A percentile compares a stretch with the other conserved stretches of the same genome.
These are phyloP conservation scores for Nemotelus pantherinus DNA, from an alignment of 2,888 invertebrate genomes.

Conservation along the genomic window DNA sequence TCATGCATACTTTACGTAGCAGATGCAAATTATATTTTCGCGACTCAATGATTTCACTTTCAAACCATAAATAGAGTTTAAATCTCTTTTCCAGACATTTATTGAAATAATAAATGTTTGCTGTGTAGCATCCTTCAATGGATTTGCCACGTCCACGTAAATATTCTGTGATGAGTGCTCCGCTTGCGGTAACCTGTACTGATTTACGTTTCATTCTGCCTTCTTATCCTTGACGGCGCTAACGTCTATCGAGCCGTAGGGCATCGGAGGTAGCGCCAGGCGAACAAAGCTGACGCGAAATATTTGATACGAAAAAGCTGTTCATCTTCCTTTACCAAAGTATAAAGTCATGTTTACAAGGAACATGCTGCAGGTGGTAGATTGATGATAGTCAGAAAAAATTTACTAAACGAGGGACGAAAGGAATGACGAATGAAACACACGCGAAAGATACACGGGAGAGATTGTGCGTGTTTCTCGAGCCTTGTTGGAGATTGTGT, in stretches of 20 bases:
- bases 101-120: constrained; percentile 37
- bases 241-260: too few relatives aligned
- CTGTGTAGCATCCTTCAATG: constrained; percentile 25
- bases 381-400: not conserved
- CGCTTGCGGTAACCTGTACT: not conserved
- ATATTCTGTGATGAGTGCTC: constrained; percentile 4
- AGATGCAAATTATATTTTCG: not conserved
- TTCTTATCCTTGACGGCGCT: not conserved
- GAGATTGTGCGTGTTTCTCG: not conserved
- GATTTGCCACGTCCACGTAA: not conserved
- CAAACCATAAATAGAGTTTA: constrained; percentile 35
- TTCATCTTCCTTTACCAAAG: constrained; percentile 27
- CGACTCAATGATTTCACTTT: constrained; percentile 13
- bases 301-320: not conserved
- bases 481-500: not conserved
- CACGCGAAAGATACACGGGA: not conserved
- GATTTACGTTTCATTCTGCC: not conserved
- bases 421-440: constrained; percentile 14
- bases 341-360: constrained; percentile 40
- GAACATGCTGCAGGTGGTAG: constrained; percentile 12
- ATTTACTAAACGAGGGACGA: constrained; percentile 1
- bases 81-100: constrained; percentile 35
- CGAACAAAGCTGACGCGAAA: too few relatives aligned
- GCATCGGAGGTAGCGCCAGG: too few relatives aligned
- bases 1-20: not conserved